Base-by-base conservation (phyloP, 2,797 vertebrate species). In the Bradypus variegatus region DNA sequence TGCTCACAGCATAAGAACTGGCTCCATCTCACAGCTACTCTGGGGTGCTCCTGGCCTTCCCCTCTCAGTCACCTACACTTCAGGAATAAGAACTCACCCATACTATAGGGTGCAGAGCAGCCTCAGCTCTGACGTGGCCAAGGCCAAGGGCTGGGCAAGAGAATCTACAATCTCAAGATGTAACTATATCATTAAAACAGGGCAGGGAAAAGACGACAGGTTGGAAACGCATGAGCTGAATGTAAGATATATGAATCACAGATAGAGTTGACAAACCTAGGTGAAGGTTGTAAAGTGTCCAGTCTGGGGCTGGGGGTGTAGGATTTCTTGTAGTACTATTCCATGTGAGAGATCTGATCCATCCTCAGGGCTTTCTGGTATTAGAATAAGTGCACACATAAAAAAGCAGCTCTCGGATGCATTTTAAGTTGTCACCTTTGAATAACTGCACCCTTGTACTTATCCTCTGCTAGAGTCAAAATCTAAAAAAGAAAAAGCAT, bases 31-130 rank as follows among this genome's bases (percentile, higher is more conserved):
- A 64, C 4, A 84, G 89, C 10, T 33, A 36, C 31, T 29, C 38
- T 19, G 70, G 9, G 67, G 10, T 36, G 65, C 36, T 62, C 60
- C 10, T 15, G 38, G n/a, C 50, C 36, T 38, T 48, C 25, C 36
- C 33, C 67, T 64, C 48, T 16, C 53, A 3, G 0, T 19, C 23
- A 21, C 53, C 55, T 53, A 9, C 25, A 29, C 4, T 41, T 19
- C 0, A 0, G 67, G 15, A 31, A 19, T 31, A 31, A 21, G 31
- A 78, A 58, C 77, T 89, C 3, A 11, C 60, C 23, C 0, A 6
- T 18, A 64, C 87, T 94, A 85, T 88, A 73, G 86, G 94, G 95
- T 70, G 95, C 91, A 93, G 93, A 91, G 89, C 25, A 93, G 91
- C 64, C 92, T 93, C 58, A 48, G 18, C 33, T 85, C 9, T 75